Evolutionary conservation across 2,113 vertebrate genomes (phyloP), one percentile per base, ranked within the genome.

Genomic region (Ovibos moschatus): DNA sequence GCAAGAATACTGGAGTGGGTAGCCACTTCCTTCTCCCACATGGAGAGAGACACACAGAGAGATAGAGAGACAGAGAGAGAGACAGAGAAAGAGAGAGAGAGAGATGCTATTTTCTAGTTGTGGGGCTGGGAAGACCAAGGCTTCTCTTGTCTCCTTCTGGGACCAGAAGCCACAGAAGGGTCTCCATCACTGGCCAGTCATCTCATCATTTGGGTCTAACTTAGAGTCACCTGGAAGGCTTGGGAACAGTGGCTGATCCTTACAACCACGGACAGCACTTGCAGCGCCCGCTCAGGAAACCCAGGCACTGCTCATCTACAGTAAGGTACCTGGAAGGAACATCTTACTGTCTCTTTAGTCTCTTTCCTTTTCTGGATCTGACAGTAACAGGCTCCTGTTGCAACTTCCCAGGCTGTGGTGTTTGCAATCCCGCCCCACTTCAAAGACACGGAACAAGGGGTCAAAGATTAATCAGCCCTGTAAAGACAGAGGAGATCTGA

Each of bases 151-250:
- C 16, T 53, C 28, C 53, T 71, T 21, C 43, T 4, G 1, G 45
- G 10, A 23, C 55, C 57, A 58, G 92, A 40, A 7, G 3, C 4
- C 16, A 33, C 10, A 28, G 64, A 87, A 45, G 43, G 8, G 23
- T 45, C 83, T 62, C 14, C 5, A 8, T 30, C 33, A 1, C 19
- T 13, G 30, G 36, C 14, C 5, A 1, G n/a, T 16, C 36, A 16
- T 23, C 57, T 14, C 6, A 85, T n/a, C 4, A 4, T 17, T 25
- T 0, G 0, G n/a, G 19, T 33, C 27, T 11, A 17, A 2, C 0
- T 3, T 25, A 19, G 17, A 25, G 11, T 3, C 10, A 3, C 14
- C 30, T 10, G 7, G 30, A 28, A 5, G 40, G 27, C 5, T 23
- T 6, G 0, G 17, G 47, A 51, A 71, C 8, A 53, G 15, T 2